Evolutionary conservation across 2,113 vertebrate genomes (phyloP).

Genomic region (Xerus inauris): DNA sequence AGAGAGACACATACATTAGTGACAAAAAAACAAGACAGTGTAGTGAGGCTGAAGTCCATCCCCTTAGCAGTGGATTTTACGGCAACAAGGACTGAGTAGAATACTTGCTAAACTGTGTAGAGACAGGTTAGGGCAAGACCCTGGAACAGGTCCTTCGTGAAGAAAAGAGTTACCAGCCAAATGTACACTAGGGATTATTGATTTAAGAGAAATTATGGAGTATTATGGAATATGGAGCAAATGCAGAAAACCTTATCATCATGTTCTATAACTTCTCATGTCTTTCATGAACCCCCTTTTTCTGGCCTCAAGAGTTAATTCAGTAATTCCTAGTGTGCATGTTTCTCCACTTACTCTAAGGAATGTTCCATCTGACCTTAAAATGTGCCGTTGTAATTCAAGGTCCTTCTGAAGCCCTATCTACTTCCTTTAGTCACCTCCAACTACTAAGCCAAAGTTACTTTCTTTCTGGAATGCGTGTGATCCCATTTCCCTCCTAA

Average conservation of each 20-base stretch:
- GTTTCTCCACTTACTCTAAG: background rate
- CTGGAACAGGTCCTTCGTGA: no score
- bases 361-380: background rate
- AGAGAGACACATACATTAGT: fast-evolving
- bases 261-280: background rate
- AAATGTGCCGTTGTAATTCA: background rate
- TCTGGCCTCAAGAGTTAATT: background rate
- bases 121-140: background rate
- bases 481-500: background rate
- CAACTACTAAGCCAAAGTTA: background rate
- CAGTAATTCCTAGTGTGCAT: background rate
- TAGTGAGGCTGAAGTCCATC: no score
- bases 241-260: background rate
- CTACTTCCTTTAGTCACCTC: background rate
- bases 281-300: background rate
- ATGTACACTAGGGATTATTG: background rate
- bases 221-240: background rate
- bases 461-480: background rate
- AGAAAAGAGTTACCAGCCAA: background rate
- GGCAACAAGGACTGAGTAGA: background rate
- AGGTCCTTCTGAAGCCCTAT: background rate
- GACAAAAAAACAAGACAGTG: background rate
- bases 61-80: no score
- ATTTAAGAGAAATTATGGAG: background rate
- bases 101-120: background rate